These are phyloP conservation scores for Gnathonemus longibarbis DNA, from an alignment of 2,113 vertebrate species.

Conservation along the genomic window DNA sequence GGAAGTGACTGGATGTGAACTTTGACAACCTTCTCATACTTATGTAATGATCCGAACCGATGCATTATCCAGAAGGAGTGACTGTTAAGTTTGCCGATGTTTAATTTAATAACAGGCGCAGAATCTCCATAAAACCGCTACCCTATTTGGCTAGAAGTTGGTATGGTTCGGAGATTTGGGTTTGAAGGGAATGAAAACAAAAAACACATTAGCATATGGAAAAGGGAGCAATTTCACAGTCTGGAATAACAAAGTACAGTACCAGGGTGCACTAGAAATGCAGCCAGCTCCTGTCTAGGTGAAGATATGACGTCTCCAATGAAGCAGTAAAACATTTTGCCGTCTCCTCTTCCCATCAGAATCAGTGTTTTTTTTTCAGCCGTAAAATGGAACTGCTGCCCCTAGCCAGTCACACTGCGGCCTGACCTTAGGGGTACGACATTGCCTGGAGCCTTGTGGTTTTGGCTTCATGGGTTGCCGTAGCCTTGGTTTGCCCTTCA, in stretches of 20 bases:
- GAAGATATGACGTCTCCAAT: not conserved
- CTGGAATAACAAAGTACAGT: not conserved
- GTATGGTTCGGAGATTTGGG: not conserved
- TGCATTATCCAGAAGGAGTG: not conserved
- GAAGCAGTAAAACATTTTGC: not conserved
- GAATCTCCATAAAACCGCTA: not conserved
- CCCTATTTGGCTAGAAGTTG: not conserved
- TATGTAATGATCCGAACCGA: not conserved
- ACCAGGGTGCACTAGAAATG: not conserved
- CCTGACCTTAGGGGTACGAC: not conserved
- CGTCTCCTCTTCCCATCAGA: not conserved
- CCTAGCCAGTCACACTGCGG: not conserved
- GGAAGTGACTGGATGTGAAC: not conserved
- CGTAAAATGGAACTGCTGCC: not conserved
- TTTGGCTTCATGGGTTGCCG: not conserved
- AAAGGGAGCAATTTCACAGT: not conserved
- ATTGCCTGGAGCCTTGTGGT: not conserved
- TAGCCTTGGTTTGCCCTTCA: not conserved
- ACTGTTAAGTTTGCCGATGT: not conserved
- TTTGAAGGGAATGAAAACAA: not conserved
- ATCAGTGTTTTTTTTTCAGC: not conserved
- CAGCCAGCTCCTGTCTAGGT: not conserved
- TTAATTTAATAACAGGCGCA: not conserved
- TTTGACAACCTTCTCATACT: not conserved
- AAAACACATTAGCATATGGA: not conserved